A percentile compares a stretch with the other conserved stretches of the same genome.
These are phyloP conservation scores for Drosophila ercepeae DNA, from an alignment of 1,140 invertebrate genomes.

Conservation along the genomic window DNA sequence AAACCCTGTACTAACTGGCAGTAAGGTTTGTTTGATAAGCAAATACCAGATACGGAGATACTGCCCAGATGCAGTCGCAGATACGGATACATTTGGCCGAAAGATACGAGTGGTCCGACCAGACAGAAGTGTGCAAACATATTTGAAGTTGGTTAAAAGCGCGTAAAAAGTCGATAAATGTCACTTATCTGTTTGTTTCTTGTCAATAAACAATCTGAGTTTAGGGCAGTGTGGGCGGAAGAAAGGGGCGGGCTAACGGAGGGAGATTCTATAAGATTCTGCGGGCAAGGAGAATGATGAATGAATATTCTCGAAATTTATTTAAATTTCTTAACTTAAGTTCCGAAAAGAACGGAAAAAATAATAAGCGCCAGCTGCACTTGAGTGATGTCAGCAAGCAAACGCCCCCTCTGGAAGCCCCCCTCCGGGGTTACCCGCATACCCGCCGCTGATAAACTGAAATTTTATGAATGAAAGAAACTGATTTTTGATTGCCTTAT, in stretches of 20 bases:
- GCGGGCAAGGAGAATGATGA: neutral
- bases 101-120: constrained; percentile 30
- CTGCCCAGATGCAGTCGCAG: constrained; percentile 48
- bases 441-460: constrained; percentile 48
- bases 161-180: constrained; percentile 81
- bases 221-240: neutral
- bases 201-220: constrained; percentile 39
- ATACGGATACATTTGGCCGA: constrained; percentile 40
- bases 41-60: constrained; percentile 42
- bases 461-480: constrained; percentile 75
- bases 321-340: no score
- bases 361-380: constrained; percentile 71
- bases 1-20: constrained; percentile 56
- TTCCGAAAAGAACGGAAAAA: constrained; percentile 21
- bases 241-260: neutral
- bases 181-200: constrained; percentile 74
- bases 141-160: constrained; percentile 79
- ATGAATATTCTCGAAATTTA: neutral
- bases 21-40: constrained; percentile 58
- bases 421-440: constrained; percentile 7
- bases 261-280: neutral
- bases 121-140: constrained; percentile 69
- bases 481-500: constrained; percentile 70
- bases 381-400: constrained; percentile 59
- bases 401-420: constrained; percentile 34